phyloP scores from a whole-genome alignment of 2,888 invertebrate species.

The Leptogaster cylindrica region DNA sequence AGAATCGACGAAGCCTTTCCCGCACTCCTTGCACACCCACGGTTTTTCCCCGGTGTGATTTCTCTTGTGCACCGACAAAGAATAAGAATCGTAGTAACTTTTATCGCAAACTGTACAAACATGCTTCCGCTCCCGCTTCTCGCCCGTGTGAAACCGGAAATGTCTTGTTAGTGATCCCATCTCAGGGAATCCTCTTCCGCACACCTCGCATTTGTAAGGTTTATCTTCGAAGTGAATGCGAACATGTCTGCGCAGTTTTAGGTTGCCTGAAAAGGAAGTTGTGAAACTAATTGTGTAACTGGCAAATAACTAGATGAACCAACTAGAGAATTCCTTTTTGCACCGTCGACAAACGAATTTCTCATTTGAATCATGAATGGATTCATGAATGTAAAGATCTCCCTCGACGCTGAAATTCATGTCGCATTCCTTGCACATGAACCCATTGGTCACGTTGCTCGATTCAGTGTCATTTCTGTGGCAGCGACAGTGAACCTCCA shows the following conservation, averaged over 20 bases:
- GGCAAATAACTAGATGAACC: conserved; percentile 46
- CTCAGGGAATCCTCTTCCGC: conserved; percentile 65
- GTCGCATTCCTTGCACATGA: conserved; percentile 62
- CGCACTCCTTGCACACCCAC: conserved; percentile 61
- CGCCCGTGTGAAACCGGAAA: conserved; percentile 64
- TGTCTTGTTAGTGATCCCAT: conserved; percentile 65
- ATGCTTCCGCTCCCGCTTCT: conserved; percentile 63
- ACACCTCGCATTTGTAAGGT: conserved; percentile 63
- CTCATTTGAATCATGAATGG: conserved; percentile 60
- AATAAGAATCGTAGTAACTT: conserved; percentile 60
- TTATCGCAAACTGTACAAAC: conserved; percentile 65
- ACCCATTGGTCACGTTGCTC: conserved; percentile 13
- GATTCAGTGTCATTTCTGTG: conserved; percentile 11
- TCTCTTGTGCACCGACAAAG: conserved; percentile 59
- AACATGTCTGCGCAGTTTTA: conserved; percentile 64
- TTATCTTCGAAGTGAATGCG: conserved; percentile 65
- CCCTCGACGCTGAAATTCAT: conserved; percentile 62
- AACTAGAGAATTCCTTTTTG: conserved; percentile 64
- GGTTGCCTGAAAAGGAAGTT: conserved; percentile 53
- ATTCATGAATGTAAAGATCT: conserved; percentile 64
- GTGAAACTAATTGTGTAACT: conserved; percentile 1
- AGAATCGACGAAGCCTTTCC: conserved; percentile 61
- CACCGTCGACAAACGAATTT: conserved; percentile 63
- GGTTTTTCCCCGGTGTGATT: conserved; percentile 62
- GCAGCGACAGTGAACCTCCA: conserved; percentile 38